Conservation (phyloP, 2,888 invertebrate species). For the Mythimna pallens region DNA sequence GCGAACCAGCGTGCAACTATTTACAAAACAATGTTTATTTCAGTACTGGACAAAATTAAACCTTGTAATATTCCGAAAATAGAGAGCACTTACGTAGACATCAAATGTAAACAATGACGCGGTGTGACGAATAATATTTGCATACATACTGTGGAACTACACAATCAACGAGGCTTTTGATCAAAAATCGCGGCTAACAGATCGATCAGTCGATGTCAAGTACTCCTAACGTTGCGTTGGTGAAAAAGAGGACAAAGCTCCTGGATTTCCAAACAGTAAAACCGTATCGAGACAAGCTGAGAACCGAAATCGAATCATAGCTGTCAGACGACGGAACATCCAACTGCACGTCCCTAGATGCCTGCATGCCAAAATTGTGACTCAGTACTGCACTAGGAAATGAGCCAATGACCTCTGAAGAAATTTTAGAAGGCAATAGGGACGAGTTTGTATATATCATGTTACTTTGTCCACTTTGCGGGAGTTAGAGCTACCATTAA, state of each 20-base stretch:
- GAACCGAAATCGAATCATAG: slow-evolving; percentile 1
- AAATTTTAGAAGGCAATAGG: slow-evolving; percentile 51
- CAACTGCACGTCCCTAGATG: slow-evolving; percentile 10
- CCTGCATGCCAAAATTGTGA: slow-evolving; percentile 47
- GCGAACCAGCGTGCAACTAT: slow-evolving; percentile 53
- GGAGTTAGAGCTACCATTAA: slow-evolving; percentile 40
- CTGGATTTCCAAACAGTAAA: not conserved
- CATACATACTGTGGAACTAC: slow-evolving; percentile 27
- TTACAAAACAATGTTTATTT: slow-evolving; percentile 66
- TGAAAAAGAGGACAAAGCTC: slow-evolving; percentile 1
- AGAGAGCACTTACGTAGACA: slow-evolving; percentile 56
- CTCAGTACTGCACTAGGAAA: slow-evolving; percentile 35
- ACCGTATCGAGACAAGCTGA: not conserved
- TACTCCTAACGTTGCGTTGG: not conserved
- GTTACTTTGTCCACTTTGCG: slow-evolving; percentile 50
- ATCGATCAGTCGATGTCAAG: slow-evolving; percentile 23
- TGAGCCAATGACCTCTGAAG: slow-evolving; percentile 47
- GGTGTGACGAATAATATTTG: slow-evolving; percentile 51
- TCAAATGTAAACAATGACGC: slow-evolving; percentile 59
- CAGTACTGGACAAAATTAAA: slow-evolving; percentile 54
- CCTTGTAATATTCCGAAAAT: slow-evolving; percentile 55
- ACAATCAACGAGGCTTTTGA: slow-evolving; percentile 25
- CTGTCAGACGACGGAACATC: not conserved
- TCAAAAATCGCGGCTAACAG: slow-evolving; percentile 25
- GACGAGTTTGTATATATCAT: slow-evolving; percentile 50